These are phyloP conservation scores for Coregonus ussuriensis DNA, from an alignment of 2,797 vertebrate species.

Conservation along the genomic window DNA sequence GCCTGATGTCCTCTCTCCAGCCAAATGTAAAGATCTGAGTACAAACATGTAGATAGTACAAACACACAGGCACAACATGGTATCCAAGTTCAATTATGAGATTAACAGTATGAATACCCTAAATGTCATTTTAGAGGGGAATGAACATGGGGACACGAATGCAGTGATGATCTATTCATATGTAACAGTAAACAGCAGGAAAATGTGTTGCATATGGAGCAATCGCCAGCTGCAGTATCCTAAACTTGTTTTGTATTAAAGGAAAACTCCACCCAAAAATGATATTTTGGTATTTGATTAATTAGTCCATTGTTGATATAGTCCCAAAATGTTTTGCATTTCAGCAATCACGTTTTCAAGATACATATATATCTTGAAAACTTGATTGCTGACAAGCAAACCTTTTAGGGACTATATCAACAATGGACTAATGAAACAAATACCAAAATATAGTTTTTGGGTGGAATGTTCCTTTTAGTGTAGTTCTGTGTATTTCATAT, in stretches of 20 bases:
- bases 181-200: not conserved
- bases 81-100: not conserved
- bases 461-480: too few relatives aligned
- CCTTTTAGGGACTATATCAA: too few relatives aligned
- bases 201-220: not conserved
- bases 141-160: not conserved
- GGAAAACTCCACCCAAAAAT: too few relatives aligned
- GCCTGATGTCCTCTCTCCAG: constrained; percentile 89
- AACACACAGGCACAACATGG: not conserved
- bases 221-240: not conserved
- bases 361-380: too few relatives aligned
- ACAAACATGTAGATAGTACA: not conserved
- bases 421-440: too few relatives aligned
- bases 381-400: too few relatives aligned
- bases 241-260: not conserved
- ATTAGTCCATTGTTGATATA: too few relatives aligned
- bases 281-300: too few relatives aligned
- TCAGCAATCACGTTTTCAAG: too few relatives aligned
- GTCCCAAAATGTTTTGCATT: too few relatives aligned
- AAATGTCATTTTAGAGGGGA: not conserved
- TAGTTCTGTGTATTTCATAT: too few relatives aligned
- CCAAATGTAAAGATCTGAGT: constrained; percentile 88
- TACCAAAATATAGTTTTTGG: too few relatives aligned
- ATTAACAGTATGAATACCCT: not conserved
- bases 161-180: not conserved